Percentiles rank a stretch among this genome's conserved stretches.
Evolutionary conservation across 2,113 vertebrate genomes (phyloP).

Genomic region (Neomonachus schauinslandi): DNA sequence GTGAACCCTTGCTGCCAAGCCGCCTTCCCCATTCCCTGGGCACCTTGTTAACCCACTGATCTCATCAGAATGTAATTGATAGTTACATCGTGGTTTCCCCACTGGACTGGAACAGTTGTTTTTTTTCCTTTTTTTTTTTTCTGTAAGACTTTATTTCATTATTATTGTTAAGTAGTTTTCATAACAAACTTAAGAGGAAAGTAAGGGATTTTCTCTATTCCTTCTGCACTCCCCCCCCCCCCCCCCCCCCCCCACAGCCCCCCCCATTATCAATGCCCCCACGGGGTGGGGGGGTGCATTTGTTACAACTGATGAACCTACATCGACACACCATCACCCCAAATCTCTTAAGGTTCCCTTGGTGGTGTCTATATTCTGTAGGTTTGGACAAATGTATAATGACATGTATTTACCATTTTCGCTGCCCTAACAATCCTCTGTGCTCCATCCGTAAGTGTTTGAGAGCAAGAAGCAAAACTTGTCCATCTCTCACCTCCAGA

Average conservation of each 20-base stretch:
- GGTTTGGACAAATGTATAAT: rapidly evolving
- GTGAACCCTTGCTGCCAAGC: rapidly evolving
- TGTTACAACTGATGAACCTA: rapidly evolving
- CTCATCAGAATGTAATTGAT: not conserved
- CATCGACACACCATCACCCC: rapidly evolving
- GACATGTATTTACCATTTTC: no score
- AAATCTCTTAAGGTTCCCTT: not conserved
- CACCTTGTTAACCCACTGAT: not conserved
- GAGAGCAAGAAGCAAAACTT: not conserved
- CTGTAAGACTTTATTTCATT: not conserved
- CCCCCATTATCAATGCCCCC: rapidly evolving
- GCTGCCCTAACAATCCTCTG: not conserved
- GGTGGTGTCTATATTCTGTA: not conserved
- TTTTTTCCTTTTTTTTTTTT: not conserved
- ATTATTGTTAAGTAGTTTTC: not conserved
- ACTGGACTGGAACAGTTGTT: rapidly evolving
- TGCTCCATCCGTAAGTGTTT: not conserved
- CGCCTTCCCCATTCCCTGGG: rapidly evolving
- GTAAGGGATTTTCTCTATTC: not conserved
- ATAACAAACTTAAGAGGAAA: not conserved
- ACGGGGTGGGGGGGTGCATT: not conserved
- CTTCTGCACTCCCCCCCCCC: not conserved
- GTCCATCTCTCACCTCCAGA: not conserved
- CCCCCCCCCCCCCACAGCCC: no score
- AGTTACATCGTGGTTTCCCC: not conserved